These are phyloP conservation scores for Mimumesa dahlbomi DNA, from an alignment of 2,888 invertebrate genomes.

Conservation along the genomic window DNA sequence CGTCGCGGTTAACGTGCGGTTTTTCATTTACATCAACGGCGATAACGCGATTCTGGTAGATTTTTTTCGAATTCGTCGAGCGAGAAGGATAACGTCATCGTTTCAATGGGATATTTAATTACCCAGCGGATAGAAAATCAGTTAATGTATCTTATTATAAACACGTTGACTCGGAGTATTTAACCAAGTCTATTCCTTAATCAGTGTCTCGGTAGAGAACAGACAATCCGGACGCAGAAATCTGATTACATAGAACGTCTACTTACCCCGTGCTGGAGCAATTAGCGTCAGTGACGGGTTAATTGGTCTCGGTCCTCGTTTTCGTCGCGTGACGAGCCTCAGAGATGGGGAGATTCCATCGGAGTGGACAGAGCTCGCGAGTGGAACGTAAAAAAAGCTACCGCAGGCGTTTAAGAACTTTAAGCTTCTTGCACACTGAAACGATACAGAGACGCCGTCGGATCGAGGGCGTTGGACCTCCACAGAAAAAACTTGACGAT, in stretches of 20 bases:
- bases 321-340: slow-evolving; percentile 72
- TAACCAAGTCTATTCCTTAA: no score
- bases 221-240: slow-evolving; percentile 11
- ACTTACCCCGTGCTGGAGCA: slow-evolving; percentile 59
- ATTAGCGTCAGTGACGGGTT: slow-evolving; percentile 74
- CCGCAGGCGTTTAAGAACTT: slow-evolving; percentile 20
- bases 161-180: no score
- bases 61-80: no score
- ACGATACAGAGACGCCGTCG: background rate
- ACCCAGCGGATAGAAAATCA: no score
- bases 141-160: no score
- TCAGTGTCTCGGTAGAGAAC: no score
- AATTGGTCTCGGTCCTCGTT: slow-evolving; percentile 71
- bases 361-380: slow-evolving; percentile 29
- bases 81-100: no score
- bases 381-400: slow-evolving; percentile 35
- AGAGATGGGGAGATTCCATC: slow-evolving; percentile 59
- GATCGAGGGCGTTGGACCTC: no score
- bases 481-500: no score
- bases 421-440: slow-evolving; percentile 22
- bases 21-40: no score
- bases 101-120: no score
- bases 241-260: slow-evolving; percentile 51
- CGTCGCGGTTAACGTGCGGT: slow-evolving; percentile 13
- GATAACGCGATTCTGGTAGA: no score